Base-by-base conservation (phyloP, 2,888 invertebrate species). In the Hoplodrina blanda region DNA sequence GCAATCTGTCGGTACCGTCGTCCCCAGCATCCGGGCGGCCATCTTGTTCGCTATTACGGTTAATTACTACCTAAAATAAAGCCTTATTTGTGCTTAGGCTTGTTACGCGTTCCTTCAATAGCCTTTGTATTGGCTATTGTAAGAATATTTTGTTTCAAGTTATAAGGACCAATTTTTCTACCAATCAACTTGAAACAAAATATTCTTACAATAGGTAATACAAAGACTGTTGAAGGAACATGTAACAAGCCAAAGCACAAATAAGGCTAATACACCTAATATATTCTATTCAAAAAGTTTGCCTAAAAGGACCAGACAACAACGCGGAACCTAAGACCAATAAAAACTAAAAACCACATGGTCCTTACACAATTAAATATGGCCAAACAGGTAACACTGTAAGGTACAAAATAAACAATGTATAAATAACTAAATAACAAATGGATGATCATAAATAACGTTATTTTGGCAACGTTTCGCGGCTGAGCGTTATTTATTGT, bases 21-120 rank as follows among this genome's bases (percentile, higher is more conserved):
- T 76, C 84, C 85, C 80, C 81, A 82, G 68, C 86, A 88, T 92
- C 94, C 92, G 91, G 88, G 53, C 84, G 84, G 93, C 93, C 94
- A 94, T 94, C 93, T 94, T 94, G 92, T 88, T 81, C 66, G 82
- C 91, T 91, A 93, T 94, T 94, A 93, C 87, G 86, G 88, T 91
- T 95, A 95, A 95, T 95, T 94, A 92, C 92, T 81, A 82, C 81
- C 87, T 80, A 85, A 86, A 86, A 84, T 80, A 77, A 86, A 82
- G 83, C 81, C 73, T 81, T 65, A 69, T 78, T 83, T 79, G 71
- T 61, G 62, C 59, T 41, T 54, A 56, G 11, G 20, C 56, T 73
- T 55, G 13, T 62, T 19, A 33, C 10, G n/a, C 10, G 33, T 44
- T 55, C 52, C 30, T 59, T 50, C 41, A 44, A 60, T 41, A 63